These are phyloP conservation scores for Aporophyla nigra DNA, from an alignment of 2,888 invertebrate species.

Conservation along the genomic window DNA sequence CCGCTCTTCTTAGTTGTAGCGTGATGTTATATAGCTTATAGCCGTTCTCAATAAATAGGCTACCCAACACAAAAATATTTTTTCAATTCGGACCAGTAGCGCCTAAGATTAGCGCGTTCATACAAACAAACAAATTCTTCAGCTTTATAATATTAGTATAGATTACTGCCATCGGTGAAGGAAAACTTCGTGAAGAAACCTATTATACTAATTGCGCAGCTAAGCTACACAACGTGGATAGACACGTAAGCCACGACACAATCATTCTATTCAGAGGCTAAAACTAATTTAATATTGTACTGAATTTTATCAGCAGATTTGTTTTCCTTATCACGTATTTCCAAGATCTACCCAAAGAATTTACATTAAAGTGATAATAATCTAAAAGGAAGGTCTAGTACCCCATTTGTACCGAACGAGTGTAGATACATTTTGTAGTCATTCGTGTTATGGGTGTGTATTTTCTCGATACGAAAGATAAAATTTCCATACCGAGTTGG, in stretches of 20 bases:
- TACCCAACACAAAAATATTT: too few relatives aligned
- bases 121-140: too few relatives aligned
- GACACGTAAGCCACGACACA: not conserved
- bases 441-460: conserved; percentile 21
- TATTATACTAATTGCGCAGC: not conserved
- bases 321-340: conserved; percentile 12
- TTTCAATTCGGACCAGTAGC: too few relatives aligned
- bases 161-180: too few relatives aligned
- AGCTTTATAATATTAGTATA: too few relatives aligned
- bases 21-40: too few relatives aligned
- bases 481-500: conserved; percentile 26
- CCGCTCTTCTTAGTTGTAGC: too few relatives aligned
- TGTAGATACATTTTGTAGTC: conserved; percentile 29
- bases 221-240: not conserved
- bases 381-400: conserved; percentile 35
- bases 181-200: too few relatives aligned
- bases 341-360: not conserved
- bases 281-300: not conserved
- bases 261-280: not conserved
- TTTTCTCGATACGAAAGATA: conserved; percentile 21
- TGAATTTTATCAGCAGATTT: not conserved
- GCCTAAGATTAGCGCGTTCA: too few relatives aligned
- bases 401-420: conserved; percentile 33
- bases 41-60: too few relatives aligned
- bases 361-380: conserved; percentile 40